Evolutionary conservation across 2,113 vertebrate species (phyloP).

Genomic region (Labeo rohita): DNA sequence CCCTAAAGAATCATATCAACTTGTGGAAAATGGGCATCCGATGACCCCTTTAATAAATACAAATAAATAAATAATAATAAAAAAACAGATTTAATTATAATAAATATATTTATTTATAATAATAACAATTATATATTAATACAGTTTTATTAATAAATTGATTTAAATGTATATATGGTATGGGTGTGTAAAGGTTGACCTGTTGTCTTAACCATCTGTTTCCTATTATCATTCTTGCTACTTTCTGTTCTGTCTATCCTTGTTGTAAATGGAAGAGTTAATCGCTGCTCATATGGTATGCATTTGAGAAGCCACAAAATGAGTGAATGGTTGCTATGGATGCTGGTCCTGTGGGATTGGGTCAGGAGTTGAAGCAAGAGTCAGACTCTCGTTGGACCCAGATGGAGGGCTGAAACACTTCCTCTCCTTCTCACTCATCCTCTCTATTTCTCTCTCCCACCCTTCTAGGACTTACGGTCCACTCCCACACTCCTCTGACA

Average conservation of each 20-base stretch:
- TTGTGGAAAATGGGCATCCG: too few species aligned
- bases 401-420: conserved; percentile 61
- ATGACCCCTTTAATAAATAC: too few species aligned
- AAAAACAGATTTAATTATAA: too few species aligned
- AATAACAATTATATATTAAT: too few species aligned
- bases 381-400: conserved; percentile 58
- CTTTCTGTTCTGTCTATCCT: conserved; percentile 44
- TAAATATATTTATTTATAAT: too few species aligned
- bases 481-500: conserved; percentile 48
- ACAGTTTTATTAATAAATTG: too few species aligned
- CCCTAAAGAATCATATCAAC: too few species aligned
- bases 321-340: conserved; percentile 59
- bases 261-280: conserved; percentile 57
- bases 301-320: conserved; percentile 53
- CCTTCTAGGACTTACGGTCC: conserved; percentile 43
- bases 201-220: conserved; percentile 59
- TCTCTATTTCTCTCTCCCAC: conserved; percentile 39
- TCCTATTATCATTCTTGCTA: conserved; percentile 51
- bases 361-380: conserved; percentile 54
- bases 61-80: too few species aligned
- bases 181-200: conserved; percentile 25
- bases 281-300: conserved; percentile 58
- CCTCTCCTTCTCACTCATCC: conserved; percentile 41
- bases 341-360: conserved; percentile 35
- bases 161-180: background rate